phyloP scores from a whole-genome alignment of 2,113 vertebrate species.

The Lepus europaeus region DNA sequence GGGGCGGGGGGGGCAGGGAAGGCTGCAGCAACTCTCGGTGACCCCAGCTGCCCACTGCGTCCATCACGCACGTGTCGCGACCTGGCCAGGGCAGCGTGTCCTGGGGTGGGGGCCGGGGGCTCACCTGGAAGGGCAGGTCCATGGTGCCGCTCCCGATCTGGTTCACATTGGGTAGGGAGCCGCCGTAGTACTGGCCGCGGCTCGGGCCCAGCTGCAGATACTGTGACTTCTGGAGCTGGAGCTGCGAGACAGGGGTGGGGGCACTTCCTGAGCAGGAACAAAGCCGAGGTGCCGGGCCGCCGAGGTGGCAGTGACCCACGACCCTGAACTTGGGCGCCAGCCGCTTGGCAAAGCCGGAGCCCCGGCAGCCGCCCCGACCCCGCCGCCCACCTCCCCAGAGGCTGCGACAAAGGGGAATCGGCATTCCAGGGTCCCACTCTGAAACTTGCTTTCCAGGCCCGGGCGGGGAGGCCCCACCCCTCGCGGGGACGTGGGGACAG shows the following conservation, averaged over 20 bases:
- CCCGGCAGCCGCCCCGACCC: no score
- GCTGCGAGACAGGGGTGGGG: slow-evolving; percentile 86
- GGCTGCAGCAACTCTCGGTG: neutral
- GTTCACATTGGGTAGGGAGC: slow-evolving; percentile 99
- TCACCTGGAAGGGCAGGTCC: slow-evolving; percentile 99
- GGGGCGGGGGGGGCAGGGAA: rapidly evolving
- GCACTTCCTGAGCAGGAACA: neutral
- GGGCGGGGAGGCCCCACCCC: no score
- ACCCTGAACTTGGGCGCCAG: no score
- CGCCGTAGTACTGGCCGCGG: slow-evolving; percentile 98
- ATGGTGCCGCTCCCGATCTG: slow-evolving; percentile 97
- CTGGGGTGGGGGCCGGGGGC: slow-evolving; percentile 41
- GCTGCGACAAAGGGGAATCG: slow-evolving; percentile 29
- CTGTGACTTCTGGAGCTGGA: slow-evolving; percentile 99
- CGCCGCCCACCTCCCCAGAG: neutral
- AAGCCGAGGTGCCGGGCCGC: no score
- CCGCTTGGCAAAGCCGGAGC: no score
- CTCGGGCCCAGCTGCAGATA: slow-evolving; percentile 99
- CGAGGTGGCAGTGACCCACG: no score
- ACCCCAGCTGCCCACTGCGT: neutral
- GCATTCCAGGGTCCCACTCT: neutral
- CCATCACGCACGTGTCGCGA: no score
- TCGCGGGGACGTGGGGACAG: no score
- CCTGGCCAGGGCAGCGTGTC: neutral
- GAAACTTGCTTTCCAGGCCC: neutral